Evolutionary conservation across 2,797 vertebrate species (phyloP).

Genomic region (Sebastes ruberrimus): DNA sequence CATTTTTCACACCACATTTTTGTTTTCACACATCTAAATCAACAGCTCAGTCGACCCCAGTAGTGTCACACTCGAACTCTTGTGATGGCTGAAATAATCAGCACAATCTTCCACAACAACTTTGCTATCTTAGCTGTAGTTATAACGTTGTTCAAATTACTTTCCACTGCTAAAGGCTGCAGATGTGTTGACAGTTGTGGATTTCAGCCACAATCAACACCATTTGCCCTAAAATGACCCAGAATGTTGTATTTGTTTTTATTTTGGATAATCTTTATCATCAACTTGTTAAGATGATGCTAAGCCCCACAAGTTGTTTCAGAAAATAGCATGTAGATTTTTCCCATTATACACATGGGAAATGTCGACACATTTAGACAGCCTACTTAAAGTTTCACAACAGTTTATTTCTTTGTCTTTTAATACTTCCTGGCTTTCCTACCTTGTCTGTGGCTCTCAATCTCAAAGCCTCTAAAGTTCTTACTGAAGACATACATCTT

Average conservation of each 20-base stretch:
- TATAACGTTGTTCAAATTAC: neutral
- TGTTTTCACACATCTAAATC: neutral
- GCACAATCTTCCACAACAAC: neutral
- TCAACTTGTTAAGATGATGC: neutral
- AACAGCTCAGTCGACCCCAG: neutral
- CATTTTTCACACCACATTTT: slow-evolving; percentile 1
- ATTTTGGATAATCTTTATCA: neutral
- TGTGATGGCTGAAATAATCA: neutral
- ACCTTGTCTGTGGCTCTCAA: too few species aligned
- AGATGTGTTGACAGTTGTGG: too few species aligned
- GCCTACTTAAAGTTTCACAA: neutral
- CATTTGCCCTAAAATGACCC: neutral
- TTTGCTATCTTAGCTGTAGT: neutral
- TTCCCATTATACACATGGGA: neutral
- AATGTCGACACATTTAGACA: neutral
- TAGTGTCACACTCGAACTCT: neutral
- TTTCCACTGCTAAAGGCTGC: neutral
- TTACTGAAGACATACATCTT: neutral
- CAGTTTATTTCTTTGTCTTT: neutral
- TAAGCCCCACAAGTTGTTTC: neutral
- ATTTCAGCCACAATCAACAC: too few species aligned
- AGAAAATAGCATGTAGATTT: neutral
- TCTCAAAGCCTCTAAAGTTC: neutral
- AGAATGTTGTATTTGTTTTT: neutral
- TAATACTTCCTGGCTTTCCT: neutral